Evolutionary conservation across 2,888 invertebrate species (phyloP), one percentile per base, ranked within the genome.

Genomic region (Hartigia nigra): DNA sequence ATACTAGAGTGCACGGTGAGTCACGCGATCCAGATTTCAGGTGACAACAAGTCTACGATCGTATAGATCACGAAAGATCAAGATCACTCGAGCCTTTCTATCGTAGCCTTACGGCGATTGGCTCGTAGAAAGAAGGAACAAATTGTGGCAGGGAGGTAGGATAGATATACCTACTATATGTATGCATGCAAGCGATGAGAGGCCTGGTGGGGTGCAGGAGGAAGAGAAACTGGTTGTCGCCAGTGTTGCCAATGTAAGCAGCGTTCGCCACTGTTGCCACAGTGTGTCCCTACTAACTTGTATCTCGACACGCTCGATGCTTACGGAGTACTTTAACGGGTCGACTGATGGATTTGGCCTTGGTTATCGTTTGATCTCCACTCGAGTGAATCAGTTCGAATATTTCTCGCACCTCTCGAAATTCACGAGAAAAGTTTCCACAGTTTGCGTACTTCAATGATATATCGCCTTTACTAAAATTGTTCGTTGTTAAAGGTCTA

Each of bases 311-410:
- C 55, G 55, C 55, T 55, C 55, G 9, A 55, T 55, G 55, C 55
- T 55, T 55, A 76, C 77, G 77, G 39, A 72, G 69, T 35, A 69
- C 70, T 69, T 77, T 78, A 80, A 80, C 69, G 36, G 55, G 55
- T 55, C 75, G 74, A 72, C 69, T 37, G 77, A 80, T 78, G 69
- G 80, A 80, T 80, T 70, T 69, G 80, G 70, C 80, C 80, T 80
- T 80, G 80, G 80, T 55, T 76, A 77, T 76, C 78, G 78, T 80
- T 80, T 80, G 80, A 80, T 80, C 77, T 77, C 75, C 78, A 78
- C 77, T 80, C 78, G 74, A 80, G 80, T 76, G 39, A 75, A 75
- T 76, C 76, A 76, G 76, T 69, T 69, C 32, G 76, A 69, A 32
- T 76, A 70, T 69, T 32, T 76, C 14, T 23, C 37, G 76, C 76